Evolutionary conservation across 1,140 invertebrate genomes (phyloP).

Genomic region (Lepidurus arcticus): DNA sequence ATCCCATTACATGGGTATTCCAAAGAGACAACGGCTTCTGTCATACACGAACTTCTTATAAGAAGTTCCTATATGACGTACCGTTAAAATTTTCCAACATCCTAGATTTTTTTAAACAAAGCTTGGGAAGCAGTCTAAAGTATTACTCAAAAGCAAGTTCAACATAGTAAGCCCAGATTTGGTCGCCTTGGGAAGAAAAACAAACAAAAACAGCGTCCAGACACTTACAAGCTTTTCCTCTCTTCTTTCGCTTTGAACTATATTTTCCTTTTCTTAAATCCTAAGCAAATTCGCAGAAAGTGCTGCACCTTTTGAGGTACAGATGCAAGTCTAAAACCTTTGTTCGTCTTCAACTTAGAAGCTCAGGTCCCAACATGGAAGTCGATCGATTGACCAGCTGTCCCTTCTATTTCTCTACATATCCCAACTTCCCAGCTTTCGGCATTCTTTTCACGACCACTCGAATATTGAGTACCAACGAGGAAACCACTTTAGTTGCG

Average conservation of each 20-base stretch:
- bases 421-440: not conserved
- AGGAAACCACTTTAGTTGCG: too few relatives aligned
- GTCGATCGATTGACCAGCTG: slow-evolving; percentile 18
- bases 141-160: too few relatives aligned
- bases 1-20: too few relatives aligned
- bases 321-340: not conserved
- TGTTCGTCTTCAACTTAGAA: not conserved
- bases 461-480: not conserved
- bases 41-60: too few relatives aligned
- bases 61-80: too few relatives aligned
- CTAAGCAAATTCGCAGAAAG: not conserved
- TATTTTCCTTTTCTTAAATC: not conserved
- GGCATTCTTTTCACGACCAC: not conserved
- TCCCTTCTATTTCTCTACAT: not conserved
- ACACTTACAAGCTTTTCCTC: not conserved
- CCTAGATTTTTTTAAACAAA: too few relatives aligned
- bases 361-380: not conserved
- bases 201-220: not conserved
- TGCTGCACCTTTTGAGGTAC: not conserved
- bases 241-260: not conserved
- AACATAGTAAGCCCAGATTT: too few relatives aligned
- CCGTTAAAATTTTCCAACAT: too few relatives aligned
- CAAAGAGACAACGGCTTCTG: too few relatives aligned
- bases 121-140: too few relatives aligned
- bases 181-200: not conserved